phyloP scores from a whole-genome alignment of 2,797 vertebrate genomes.

The Mallotus villosus region DNA sequence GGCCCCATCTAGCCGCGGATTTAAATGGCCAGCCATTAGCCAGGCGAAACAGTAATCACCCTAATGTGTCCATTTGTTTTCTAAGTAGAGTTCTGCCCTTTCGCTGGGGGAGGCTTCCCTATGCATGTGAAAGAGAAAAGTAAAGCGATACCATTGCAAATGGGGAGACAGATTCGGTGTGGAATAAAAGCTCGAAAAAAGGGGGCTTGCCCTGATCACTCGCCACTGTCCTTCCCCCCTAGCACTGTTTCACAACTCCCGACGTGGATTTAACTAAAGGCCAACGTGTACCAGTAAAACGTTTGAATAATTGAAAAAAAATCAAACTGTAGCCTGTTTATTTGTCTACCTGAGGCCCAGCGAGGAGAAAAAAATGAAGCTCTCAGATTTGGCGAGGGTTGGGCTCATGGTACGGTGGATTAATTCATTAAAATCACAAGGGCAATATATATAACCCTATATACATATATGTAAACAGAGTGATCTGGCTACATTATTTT shows the following conservation, averaged over 20 bases:
- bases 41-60: constrained; percentile 77
- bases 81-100: constrained; percentile 75
- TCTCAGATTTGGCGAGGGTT: background rate
- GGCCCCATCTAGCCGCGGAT: constrained; percentile 66
- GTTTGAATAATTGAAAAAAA: background rate
- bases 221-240: constrained; percentile 34
- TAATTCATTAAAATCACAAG: background rate
- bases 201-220: constrained; percentile 32
- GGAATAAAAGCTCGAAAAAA: constrained; percentile 52
- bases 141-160: constrained; percentile 72
- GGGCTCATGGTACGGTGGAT: background rate
- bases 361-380: background rate
- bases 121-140: constrained; percentile 74
- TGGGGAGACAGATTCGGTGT: constrained; percentile 62
- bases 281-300: background rate
- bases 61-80: constrained; percentile 80
- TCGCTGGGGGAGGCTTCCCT: constrained; percentile 44
- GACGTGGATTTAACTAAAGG: background rate
- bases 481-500: background rate
- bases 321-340: background rate
- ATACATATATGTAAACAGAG: background rate
- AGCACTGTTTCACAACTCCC: constrained; percentile 28
- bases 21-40: constrained; percentile 75
- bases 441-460: constrained; percentile 1
- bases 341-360: background rate